Evolutionary conservation across 2,797 vertebrate species (phyloP), one percentile per base, ranked within the genome.

Genomic region (Cirrhinus molitorella): DNA sequence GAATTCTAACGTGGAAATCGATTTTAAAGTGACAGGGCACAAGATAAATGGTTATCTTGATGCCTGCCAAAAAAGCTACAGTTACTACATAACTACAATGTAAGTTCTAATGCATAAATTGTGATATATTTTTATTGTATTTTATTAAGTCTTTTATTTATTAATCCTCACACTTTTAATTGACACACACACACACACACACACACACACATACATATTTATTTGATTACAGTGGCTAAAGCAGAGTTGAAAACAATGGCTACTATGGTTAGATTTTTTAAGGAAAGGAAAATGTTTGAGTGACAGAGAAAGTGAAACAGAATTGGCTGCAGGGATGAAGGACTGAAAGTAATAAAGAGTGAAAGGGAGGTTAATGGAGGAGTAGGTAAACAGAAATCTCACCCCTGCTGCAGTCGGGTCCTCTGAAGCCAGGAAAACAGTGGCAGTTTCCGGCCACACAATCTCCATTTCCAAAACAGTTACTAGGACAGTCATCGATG

Each of bases 401-500:
- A 99, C 98, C 97, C 96, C 98, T 94, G 85, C 97, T 96, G 53
- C 98, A 99, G 92, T 99, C 98, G 0, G 97, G 96, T 73, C 98
- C 98, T 91, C 97, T 95, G 89, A 97, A 99, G 71, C 98, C 98
- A 70, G 98, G 94, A 90, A 99, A 99, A 93, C 98, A 99, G 93
- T 95, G 97, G 90, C 98, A 99, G 49, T 95, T 97, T 89, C 98
- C 98, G 6, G 96, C 94, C 61, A 98, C 90, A 9, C 98, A 99
- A 92, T 99, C 98, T 1, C 98, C 98, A 0, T 99, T 99, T 83
- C 98, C 98, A 2, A 97, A 99, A 93, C 98, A 99, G 91, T 98
- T 99, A 92, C 97, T 99, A 89, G 98, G 98, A 89, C 98, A 99
- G 91, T 98, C 97, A 80, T 99, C 98, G 91, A 98, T 95, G 0